Evolutionary conservation across 2,113 vertebrate species (phyloP), one percentile per base, ranked within the genome.

Genomic region (Triplophysa tibetana): DNA sequence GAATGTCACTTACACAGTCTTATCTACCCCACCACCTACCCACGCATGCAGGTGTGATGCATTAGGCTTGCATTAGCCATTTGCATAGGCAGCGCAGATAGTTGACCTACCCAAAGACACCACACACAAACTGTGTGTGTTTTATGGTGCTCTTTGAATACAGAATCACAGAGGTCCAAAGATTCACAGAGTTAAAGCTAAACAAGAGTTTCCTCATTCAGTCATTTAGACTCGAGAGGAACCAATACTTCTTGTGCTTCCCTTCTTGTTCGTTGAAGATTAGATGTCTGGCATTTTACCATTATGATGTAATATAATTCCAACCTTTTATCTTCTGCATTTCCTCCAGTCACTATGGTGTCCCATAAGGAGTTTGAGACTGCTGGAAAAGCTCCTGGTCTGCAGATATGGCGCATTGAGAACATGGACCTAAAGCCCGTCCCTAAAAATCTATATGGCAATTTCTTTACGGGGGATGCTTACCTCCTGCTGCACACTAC

Each of bases 361-460:
- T 85, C 74, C 85, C 93, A 94, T 84, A 90, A 91, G 87, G 93
- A 93, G 85, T 94, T 94, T 75, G 69, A 48, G 50, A 69, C 19
- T 29, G 92, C 91, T 0, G 93, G 93, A 66, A 93, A 93, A 84
- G 9, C 81, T 65, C 79, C 91, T 0, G 93, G 93, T 2, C 88
- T 94, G 79, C 88, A 91, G 88, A 82, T 94, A 21, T 94, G 93
- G 93, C 91, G 93, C 8, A 93, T 94, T 0, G 93, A 94, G 86
- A 93, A 83, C 82, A 6, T 94, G 90, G 93, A 94, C 79, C 88
- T 93, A 58, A 93, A 92, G 63, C 91, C 90, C 0, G 87, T 94
- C 50, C 91, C 92, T 2, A 89, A 93, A 82, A 62, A 56, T 26
- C 87, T 92, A 75, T 21, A 90, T 0, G 91, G 93, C 50, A 89